A percentile compares a stretch with the other conserved stretches of the same genome.
These are phyloP conservation scores for Pachycephus smyrnensis DNA, from an alignment of 2,888 invertebrate species.

Conservation along the genomic window DNA sequence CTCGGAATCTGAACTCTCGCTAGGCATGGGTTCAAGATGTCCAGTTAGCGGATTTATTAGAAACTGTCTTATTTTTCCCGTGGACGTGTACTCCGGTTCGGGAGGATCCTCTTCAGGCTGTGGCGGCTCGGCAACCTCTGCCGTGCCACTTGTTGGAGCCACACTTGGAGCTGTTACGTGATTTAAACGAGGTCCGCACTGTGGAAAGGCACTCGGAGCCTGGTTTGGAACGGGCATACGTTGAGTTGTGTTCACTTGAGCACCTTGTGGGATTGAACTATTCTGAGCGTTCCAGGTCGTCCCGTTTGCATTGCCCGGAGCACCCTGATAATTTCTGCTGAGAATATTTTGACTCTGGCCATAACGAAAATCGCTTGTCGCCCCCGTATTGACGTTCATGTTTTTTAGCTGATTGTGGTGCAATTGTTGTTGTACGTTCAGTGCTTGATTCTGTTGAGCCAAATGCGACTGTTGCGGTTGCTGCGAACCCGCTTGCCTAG, in stretches of 20 bases:
- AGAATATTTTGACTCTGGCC: conserved; percentile 65
- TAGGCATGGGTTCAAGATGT: conserved; percentile 84
- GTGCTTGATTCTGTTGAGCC: conserved; percentile 50
- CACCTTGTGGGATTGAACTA: conserved; percentile 50
- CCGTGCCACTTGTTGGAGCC: conserved; percentile 31
- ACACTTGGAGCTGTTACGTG: conserved; percentile 33
- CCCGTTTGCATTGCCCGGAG: conserved; percentile 44
- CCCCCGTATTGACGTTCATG: conserved; percentile 58
- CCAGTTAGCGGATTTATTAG: conserved; percentile 92
- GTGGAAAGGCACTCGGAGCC: conserved; percentile 53
- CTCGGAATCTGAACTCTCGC: conserved; percentile 75
- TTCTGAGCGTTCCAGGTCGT: conserved; percentile 54
- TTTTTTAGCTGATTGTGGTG: conserved; percentile 64
- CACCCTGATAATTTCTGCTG: conserved; percentile 57
- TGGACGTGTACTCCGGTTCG: conserved; percentile 70
- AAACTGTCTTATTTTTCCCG: conserved; percentile 81
- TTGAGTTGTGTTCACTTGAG: conserved; percentile 51
- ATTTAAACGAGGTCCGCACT: conserved; percentile 45
- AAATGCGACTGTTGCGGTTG: conserved; percentile 56
- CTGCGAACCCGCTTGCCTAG: conserved; percentile 60
- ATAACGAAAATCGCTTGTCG: conserved; percentile 63
- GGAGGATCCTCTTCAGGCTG: conserved; percentile 64
- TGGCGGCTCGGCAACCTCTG: conserved; percentile 30
- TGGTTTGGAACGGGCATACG: conserved; percentile 41
- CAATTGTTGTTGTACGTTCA: conserved; percentile 62